phyloP scores from a whole-genome alignment of 1,140 invertebrate genomes.

The Macrobrachium rosenbergii region DNA sequence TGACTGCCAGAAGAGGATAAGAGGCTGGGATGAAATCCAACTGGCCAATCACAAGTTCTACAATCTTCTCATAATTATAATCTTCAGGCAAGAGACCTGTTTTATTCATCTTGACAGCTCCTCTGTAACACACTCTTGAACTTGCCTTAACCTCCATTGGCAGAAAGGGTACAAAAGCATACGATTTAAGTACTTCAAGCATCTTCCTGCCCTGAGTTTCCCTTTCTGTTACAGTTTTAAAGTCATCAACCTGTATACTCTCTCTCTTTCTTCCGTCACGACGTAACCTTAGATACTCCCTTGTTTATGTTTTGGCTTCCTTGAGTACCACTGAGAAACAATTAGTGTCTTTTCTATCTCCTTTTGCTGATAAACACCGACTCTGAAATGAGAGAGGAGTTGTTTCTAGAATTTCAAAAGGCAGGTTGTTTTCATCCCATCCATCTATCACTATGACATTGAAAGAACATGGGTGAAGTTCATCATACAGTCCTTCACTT shows the following conservation, averaged over 20 bases:
- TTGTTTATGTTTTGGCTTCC: background rate
- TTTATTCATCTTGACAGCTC: conserved; percentile 13
- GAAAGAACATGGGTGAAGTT: conserved; percentile 17
- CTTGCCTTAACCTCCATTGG: conserved; percentile 3
- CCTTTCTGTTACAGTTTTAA: background rate
- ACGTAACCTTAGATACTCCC: background rate
- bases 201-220: background rate
- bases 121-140: conserved; percentile 12
- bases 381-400: background rate
- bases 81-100: background rate
- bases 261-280: background rate
- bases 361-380: background rate
- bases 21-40: background rate
- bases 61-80: background rate
- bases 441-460: conserved; percentile 15
- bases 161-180: conserved; percentile 6
- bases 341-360: background rate
- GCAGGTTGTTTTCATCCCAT: conserved; percentile 16
- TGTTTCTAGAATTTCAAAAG: background rate
- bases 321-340: conserved; percentile 1
- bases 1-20: conserved; percentile 8
- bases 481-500: background rate
- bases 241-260: background rate
- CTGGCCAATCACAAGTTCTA: background rate
- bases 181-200: background rate